Conservation (phyloP, 2,797 vertebrate genomes). For the Bradypodion ventrale region DNA sequence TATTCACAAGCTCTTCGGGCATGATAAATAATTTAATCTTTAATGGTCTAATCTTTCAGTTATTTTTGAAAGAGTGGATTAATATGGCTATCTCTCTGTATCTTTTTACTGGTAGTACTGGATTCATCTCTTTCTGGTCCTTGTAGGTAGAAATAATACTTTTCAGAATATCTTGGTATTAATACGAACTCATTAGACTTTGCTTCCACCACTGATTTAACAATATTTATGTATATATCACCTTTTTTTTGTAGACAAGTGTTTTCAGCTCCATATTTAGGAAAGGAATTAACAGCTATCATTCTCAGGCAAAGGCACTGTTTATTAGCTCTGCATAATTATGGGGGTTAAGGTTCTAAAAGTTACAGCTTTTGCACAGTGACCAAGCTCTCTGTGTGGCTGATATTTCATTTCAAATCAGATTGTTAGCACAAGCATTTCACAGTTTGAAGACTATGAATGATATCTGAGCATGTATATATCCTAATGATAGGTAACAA, state of each 20-base stretch:
- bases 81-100: neutral
- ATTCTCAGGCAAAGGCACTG: conserved; percentile 23
- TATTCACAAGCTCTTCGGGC: no score
- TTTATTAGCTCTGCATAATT: conserved; percentile 22
- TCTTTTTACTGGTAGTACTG: neutral
- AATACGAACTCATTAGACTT: neutral
- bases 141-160: neutral
- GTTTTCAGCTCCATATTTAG: conserved; percentile 4
- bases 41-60: neutral
- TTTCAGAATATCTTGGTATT: neutral
- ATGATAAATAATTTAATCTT: neutral
- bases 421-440: neutral
- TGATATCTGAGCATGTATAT: neutral
- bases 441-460: neutral
- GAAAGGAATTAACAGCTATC: conserved; percentile 26
- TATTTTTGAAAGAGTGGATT: neutral
- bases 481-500: neutral
- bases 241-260: conserved; percentile 22
- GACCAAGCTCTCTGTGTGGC: neutral
- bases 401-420: conserved; percentile 1
- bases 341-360: conserved; percentile 19
- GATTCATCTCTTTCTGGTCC: neutral
- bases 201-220: neutral
- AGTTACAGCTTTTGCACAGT: neutral
- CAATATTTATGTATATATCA: neutral